phyloP scores from a whole-genome alignment of 2,113 vertebrate genomes.

The Cebidichthys violaceus region DNA sequence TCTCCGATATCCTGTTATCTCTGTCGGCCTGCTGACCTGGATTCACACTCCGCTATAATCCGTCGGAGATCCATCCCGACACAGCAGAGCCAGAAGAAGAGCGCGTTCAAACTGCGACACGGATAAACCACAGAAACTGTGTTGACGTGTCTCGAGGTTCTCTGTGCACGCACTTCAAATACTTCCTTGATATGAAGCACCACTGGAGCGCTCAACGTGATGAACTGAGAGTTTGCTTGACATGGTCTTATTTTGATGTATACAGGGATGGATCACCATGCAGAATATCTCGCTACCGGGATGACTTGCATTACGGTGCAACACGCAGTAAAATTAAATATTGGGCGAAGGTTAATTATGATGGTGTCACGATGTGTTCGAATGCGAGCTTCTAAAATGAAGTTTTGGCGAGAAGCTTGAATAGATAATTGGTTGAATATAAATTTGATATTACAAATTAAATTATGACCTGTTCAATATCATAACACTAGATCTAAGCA shows the following conservation, averaged over 20 bases:
- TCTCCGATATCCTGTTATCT: conserved; percentile 47
- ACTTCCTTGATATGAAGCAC: neutral
- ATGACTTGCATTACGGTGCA: no score
- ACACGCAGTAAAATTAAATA: no score
- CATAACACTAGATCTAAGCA: no score
- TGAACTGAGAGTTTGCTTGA: neutral
- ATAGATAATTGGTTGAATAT: no score
- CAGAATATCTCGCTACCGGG: neutral
- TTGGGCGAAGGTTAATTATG: no score
- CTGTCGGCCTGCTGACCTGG: conserved; percentile 45
- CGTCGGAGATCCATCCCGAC: conserved; percentile 9
- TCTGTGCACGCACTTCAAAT: neutral
- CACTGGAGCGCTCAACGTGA: neutral
- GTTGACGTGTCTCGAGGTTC: neutral
- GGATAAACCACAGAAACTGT: neutral
- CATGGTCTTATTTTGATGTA: neutral
- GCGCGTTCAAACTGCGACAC: neutral
- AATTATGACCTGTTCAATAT: no score
- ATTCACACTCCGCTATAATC: conserved; percentile 38
- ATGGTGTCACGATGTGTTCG: no score
- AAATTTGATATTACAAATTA: no score
- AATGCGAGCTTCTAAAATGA: no score
- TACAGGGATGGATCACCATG: neutral
- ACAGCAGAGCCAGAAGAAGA: neutral
- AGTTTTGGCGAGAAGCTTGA: no score